These are phyloP conservation scores for Phengaris alcon DNA, from an alignment of 2,888 invertebrate species.

Conservation along the genomic window DNA sequence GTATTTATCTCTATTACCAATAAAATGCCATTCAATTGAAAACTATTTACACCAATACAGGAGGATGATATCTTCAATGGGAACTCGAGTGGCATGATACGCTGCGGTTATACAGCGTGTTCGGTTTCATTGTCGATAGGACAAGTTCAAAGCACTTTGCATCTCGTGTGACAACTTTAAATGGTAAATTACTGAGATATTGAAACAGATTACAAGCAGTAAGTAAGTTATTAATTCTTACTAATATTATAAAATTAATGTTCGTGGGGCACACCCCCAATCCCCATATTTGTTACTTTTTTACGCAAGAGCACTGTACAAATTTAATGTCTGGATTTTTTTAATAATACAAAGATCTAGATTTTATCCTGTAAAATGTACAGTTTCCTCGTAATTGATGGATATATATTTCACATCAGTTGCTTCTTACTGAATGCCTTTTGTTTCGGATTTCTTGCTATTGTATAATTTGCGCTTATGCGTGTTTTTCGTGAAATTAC, in stretches of 20 bases:
- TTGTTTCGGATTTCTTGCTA: not conserved
- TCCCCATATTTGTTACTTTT: no score
- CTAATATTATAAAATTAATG: no score
- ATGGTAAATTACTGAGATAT: not conserved
- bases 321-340: no score
- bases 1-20: not conserved
- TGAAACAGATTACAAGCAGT: not conserved
- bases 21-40: not conserved
- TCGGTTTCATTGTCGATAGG: not conserved
- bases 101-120: conserved; percentile 14
- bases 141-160: conserved; percentile 4
- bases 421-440: not conserved
- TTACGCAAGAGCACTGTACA: no score
- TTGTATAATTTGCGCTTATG: not conserved
- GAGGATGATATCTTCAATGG: no score
- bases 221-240: not conserved
- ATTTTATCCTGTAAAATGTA: no score
- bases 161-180: not conserved
- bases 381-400: no score
- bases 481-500: not conserved
- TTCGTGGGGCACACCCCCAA: no score
- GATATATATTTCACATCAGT: no score
- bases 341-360: no score
- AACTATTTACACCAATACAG: conserved; percentile 6
- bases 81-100: conserved; percentile 6